Evolutionary conservation across 2,888 invertebrate species (phyloP), one percentile per base, ranked within the genome.

Genomic region (Leptopilina myrica): DNA sequence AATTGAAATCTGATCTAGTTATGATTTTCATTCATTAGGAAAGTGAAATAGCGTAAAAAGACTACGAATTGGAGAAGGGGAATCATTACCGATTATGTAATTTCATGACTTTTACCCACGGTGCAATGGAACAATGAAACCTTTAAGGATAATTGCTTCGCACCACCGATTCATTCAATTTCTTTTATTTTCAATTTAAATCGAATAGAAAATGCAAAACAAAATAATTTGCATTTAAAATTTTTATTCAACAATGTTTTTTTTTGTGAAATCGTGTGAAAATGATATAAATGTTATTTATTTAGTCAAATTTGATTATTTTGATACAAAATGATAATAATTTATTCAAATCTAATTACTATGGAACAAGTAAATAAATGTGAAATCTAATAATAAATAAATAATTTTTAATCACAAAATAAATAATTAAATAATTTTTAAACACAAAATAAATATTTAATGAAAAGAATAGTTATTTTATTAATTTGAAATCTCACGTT

Each of bases 11-110:
- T 73, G n/a, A 8, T 73, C 59, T 53, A 46, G 64, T 77, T 77
- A 77, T 76, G 64, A 62, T 79, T 79, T 78, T 76, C 53, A 77
- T 77, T 79, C 76, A 82, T 79, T 79, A 64, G 64, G 14, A 59
- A 43, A 78, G 43, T 53, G 75, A 62, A 49, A 75, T 43, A 78
- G 33, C 67, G 64, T 46, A 78, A 73, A 49, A 26, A 73, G 56
- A 33, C 49, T 2, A 73, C 53, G 5, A 56, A 77, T 76, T 78
- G 82, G 76, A 79, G 81, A 82, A 80, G 82, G 82, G 85, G 83
- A 78, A 83, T 85, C 79, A 79, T 81, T 79, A 83, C 80, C 66
- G 81, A 81, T 89, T 89, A 85, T 81, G 86, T 85, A 88, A 89
- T 85, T 80, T 79, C 81, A 79, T 82, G 84, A 86, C 87, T 87